Conservation (phyloP, 2,888 invertebrate species). For the Hypsopygia costalis region DNA sequence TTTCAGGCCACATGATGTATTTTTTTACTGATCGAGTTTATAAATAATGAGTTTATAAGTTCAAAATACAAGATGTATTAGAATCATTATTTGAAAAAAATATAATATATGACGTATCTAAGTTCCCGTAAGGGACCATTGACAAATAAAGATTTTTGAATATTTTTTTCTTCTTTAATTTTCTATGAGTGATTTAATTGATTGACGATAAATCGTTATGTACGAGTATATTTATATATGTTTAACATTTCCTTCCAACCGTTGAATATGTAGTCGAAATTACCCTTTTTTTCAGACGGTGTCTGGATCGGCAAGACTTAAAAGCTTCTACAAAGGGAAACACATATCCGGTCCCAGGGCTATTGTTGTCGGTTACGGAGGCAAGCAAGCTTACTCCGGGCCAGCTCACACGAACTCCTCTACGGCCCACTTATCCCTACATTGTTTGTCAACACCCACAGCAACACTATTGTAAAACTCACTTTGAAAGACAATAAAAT, state of each 20-base stretch:
- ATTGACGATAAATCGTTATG: too few species aligned
- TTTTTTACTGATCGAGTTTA: too few species aligned
- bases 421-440: neutral
- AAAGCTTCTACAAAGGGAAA: conserved; percentile 56
- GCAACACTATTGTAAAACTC: neutral
- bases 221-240: too few species aligned
- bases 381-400: conserved; percentile 7
- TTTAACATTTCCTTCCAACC: conserved; percentile 20
- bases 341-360: conserved; percentile 49
- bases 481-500: neutral
- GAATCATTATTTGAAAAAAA: too few species aligned
- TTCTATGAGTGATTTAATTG: too few species aligned
- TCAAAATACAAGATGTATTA: too few species aligned
- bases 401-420: neutral
- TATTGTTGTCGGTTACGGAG: conserved; percentile 32
- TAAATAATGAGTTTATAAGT: too few species aligned
- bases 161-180: too few species aligned
- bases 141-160: too few species aligned
- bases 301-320: conserved; percentile 44
- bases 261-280: neutral
- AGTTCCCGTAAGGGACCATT: too few species aligned
- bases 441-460: neutral
- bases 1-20: too few species aligned
- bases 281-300: conserved; percentile 34
- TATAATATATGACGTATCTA: too few species aligned